Conservation (phyloP, 2,113 vertebrate species). For the Willisornis vidua region DNA sequence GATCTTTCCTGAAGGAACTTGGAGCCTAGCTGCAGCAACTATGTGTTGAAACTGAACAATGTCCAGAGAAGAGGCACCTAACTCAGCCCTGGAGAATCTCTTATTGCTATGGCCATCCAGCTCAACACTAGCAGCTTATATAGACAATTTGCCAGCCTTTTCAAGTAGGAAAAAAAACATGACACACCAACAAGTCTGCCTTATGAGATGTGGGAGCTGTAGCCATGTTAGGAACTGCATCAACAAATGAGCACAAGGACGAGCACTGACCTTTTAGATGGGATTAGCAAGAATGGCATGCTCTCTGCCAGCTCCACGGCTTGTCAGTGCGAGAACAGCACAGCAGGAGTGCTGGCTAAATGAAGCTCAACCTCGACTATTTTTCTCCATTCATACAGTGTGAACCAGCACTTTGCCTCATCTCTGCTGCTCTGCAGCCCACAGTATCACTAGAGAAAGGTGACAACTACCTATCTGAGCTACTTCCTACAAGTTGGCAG, state of each 20-base stretch:
- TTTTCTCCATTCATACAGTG: not conserved
- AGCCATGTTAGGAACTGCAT: not conserved
- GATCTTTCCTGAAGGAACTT: not conserved
- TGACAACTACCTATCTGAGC: not conserved
- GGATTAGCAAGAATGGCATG: not conserved
- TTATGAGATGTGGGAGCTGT: not conserved
- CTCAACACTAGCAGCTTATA: constrained; percentile 9
- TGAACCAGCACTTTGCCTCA: not conserved
- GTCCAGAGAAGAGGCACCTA: not conserved
- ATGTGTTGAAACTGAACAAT: not conserved
- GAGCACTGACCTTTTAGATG: not conserved
- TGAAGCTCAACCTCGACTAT: not conserved
- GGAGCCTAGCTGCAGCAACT: not conserved
- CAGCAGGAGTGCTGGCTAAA: not conserved
- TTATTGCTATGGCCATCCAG: constrained; percentile 45
- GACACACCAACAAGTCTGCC: not conserved
- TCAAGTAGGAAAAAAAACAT: not conserved
- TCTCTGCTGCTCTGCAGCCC: not conserved
- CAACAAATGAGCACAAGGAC: not conserved
- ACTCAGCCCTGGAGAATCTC: not conserved
- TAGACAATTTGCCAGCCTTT: not conserved
- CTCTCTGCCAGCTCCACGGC: not conserved
- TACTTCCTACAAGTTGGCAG: not conserved
- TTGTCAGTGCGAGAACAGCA: not conserved
- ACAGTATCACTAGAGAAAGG: fast-evolving